Evolutionary conservation across 2,797 vertebrate genomes (phyloP).

Genomic region (Ficedula albicollis): DNA sequence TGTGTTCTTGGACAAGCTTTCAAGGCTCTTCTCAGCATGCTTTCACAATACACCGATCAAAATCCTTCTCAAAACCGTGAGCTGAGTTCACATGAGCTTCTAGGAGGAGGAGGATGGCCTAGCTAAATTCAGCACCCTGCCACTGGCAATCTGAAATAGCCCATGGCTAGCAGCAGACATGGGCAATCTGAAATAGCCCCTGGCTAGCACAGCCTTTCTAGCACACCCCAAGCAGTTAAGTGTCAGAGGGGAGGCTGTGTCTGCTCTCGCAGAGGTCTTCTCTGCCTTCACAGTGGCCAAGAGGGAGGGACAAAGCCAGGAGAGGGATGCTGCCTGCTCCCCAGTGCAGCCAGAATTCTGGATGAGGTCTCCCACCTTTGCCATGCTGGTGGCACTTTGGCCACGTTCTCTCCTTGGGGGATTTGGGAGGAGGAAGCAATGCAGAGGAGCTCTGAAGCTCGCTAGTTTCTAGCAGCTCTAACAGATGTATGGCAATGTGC

Average conservation of each 20-base stretch:
- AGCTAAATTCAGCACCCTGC: background rate
- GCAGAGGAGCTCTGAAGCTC: background rate
- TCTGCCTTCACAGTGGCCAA: background rate
- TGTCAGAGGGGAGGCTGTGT: background rate
- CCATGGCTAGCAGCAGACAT: background rate
- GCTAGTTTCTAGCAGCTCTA: slow-evolving; percentile 1
- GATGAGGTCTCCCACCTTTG: background rate
- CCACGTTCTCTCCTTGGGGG: background rate
- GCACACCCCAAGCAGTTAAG: background rate
- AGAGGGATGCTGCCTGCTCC: background rate
- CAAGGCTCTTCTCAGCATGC: background rate
- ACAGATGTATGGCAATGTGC: slow-evolving; percentile 46
- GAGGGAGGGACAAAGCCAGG: background rate
- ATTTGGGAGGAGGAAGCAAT: background rate
- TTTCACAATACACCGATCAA: background rate
- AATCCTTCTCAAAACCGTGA: background rate
- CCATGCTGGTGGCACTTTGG: background rate
- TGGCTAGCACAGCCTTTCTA: background rate
- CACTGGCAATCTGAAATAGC: background rate
- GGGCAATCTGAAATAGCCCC: background rate
- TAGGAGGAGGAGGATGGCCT: background rate
- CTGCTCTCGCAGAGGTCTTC: background rate
- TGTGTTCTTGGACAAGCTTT: background rate
- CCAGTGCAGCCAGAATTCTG: background rate
- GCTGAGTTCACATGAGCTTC: background rate